Evolutionary conservation across 2,113 vertebrate species (phyloP).

Genomic region (Dipodomys spectabilis): DNA sequence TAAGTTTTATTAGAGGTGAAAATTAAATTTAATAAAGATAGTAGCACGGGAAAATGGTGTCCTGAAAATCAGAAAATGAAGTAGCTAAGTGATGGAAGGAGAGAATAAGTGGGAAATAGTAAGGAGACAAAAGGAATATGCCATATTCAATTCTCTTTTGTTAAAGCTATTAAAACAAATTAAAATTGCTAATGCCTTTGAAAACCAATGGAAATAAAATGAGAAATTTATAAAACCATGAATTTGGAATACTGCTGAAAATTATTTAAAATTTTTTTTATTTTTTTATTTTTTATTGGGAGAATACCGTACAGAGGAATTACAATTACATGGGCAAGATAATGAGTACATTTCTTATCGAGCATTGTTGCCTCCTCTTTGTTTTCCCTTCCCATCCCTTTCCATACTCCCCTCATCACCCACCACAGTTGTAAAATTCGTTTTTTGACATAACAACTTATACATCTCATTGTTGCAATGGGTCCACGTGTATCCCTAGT

Average conservation of each 20-base stretch:
- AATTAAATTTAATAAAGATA: conserved; percentile 72
- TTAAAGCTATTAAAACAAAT: conserved; percentile 38
- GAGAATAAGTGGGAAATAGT: conserved; percentile 32
- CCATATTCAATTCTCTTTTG: conserved; percentile 11
- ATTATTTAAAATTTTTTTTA: neutral
- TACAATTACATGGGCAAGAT: too few species aligned
- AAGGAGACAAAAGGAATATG: conserved; percentile 27
- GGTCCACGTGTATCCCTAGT: too few species aligned
- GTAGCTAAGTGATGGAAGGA: conserved; percentile 24
- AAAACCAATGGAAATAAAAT: conserved; percentile 37
- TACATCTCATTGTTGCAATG: too few species aligned
- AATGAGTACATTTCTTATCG: too few species aligned
- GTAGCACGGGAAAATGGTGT: conserved; percentile 34
- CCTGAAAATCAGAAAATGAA: conserved; percentile 55
- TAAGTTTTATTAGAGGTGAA: conserved; percentile 29
- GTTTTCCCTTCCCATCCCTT: too few species aligned
- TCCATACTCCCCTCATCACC: too few species aligned
- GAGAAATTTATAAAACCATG: conserved; percentile 30
- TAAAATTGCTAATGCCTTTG: conserved; percentile 2
- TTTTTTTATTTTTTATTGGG: too few species aligned
- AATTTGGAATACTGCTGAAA: neutral
- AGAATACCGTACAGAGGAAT: too few species aligned
- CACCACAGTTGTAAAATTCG: too few species aligned
- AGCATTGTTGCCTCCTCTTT: too few species aligned
- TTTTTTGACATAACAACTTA: too few species aligned